Base-by-base conservation (phyloP, 2,797 vertebrate species). In the Arctocebus calabarensis region DNA sequence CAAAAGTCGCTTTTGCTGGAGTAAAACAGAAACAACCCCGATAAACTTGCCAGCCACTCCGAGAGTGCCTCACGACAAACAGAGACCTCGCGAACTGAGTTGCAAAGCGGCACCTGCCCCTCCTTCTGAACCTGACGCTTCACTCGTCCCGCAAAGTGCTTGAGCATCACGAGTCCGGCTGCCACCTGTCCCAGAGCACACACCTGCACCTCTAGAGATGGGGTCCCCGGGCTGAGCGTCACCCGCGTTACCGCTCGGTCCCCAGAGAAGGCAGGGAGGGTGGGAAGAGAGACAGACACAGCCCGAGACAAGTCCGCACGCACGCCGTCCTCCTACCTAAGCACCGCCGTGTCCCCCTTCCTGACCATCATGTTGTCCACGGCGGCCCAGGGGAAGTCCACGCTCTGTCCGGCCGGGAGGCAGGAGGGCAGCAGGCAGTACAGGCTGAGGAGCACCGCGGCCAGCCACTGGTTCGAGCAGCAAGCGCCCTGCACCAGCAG, bases 281-380 rank as follows among this genome's bases (percentile, higher is more conserved):
- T 61, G 68, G 66, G 79, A 55, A 88, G 79, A 71, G 52, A 94
- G 64, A 94, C 66, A 70, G 93, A 95, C n/a, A 95, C 1, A 90
- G 94, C 96, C 88, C 3, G 88, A 94, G 64, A 73, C 91, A 91
- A 96, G 40, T 84, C 88, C 62, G 88, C 94, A 37, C 82, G 93
- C 90, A 85, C 73, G 82, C 52, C 95, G 94, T 79, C 96, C 94
- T 98, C 98, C 98, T 99, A 99, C 99, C 99, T 99, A 97, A 99
- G 99, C 92, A 99, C 98, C 90, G 99, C 99, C 98, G 99, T 99
- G 98, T 99, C 99, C 98, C 99, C 99, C 98, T 99, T 99, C 97
- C 99, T 99, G 99, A 99, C 99, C 98, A 99, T 99, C 99, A 99
- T 98, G 98, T 98, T 99, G 98, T 99, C 99, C 95, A 99, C 98